Evolutionary conservation across 2,888 invertebrate species (phyloP).

Genomic region (Hymenopus coronatus): DNA sequence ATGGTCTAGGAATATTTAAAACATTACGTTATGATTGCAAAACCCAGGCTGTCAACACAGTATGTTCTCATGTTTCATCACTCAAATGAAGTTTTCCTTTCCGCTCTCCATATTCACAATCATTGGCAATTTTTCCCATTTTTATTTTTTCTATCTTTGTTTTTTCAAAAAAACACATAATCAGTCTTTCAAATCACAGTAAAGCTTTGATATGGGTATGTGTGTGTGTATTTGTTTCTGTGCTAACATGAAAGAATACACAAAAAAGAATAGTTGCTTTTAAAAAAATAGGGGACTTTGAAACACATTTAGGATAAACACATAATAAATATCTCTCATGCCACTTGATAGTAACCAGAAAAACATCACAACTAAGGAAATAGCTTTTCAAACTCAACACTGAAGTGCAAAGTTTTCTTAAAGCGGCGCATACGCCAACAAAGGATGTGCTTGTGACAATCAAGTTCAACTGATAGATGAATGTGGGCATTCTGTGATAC

Average conservation of each 20-base stretch:
- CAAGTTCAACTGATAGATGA: not conserved
- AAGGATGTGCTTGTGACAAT: not conserved
- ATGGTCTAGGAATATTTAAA: slow-evolving; percentile 20
- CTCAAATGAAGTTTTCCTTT: not conserved
- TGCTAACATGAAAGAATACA: slow-evolving; percentile 25
- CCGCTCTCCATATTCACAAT: slow-evolving; percentile 4
- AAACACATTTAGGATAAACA: not conserved
- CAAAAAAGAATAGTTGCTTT: slow-evolving; percentile 15
- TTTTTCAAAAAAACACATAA: slow-evolving; percentile 41
- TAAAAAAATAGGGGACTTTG: slow-evolving; percentile 23
- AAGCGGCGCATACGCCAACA: not conserved
- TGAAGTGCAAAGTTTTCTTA: not conserved
- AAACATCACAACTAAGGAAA: not conserved
- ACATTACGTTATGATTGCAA: not conserved
- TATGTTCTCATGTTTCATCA: slow-evolving; percentile 10
- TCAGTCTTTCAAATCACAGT: slow-evolving; percentile 58
- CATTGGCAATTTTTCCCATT: slow-evolving; percentile 13
- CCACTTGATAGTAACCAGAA: slow-evolving; percentile 21
- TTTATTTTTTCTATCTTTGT: slow-evolving; percentile 16
- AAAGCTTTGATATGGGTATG: slow-evolving; percentile 53
- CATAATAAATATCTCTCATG: slow-evolving; percentile 10
- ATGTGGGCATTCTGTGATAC: not conserved
- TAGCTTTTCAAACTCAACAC: not conserved
- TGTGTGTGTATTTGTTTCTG: slow-evolving; percentile 33
- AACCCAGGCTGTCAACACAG: slow-evolving; percentile 12